phyloP scores from a whole-genome alignment of 1,140 invertebrate species.

The Brachionus koreanus region DNA sequence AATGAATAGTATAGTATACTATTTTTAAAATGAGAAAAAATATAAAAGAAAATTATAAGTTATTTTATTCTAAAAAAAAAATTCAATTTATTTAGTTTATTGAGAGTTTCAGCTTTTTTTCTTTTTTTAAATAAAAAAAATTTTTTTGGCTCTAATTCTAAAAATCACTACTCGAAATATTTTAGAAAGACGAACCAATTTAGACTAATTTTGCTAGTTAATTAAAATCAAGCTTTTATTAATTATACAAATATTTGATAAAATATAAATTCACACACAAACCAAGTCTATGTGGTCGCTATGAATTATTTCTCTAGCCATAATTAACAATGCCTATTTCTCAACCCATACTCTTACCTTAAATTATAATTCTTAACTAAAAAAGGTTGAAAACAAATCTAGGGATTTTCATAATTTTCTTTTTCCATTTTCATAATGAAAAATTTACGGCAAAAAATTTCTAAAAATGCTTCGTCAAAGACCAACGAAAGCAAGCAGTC shows the following conservation, averaged over 20 bases:
- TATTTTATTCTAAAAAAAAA: no score
- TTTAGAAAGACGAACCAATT: background rate
- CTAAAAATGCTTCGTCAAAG: background rate
- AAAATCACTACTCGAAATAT: background rate
- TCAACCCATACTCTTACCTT: background rate
- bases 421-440: background rate
- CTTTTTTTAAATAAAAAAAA: no score
- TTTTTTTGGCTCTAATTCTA: background rate
- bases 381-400: background rate
- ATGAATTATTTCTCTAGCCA: background rate
- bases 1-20: no score
- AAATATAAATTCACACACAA: background rate
- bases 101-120: no score
- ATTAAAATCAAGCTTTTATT: background rate
- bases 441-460: background rate
- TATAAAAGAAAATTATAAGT: no score
- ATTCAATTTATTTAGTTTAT: no score
- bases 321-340: background rate
- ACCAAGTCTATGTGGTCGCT: background rate
- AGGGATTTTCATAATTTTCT: constrained; percentile 8
- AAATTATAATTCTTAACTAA: background rate
- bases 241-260: background rate
- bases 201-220: background rate
- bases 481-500: background rate
- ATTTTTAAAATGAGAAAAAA: no score